Conservation (phyloP, 2,797 vertebrate genomes). For the Lutjanus argentimaculatus region DNA sequence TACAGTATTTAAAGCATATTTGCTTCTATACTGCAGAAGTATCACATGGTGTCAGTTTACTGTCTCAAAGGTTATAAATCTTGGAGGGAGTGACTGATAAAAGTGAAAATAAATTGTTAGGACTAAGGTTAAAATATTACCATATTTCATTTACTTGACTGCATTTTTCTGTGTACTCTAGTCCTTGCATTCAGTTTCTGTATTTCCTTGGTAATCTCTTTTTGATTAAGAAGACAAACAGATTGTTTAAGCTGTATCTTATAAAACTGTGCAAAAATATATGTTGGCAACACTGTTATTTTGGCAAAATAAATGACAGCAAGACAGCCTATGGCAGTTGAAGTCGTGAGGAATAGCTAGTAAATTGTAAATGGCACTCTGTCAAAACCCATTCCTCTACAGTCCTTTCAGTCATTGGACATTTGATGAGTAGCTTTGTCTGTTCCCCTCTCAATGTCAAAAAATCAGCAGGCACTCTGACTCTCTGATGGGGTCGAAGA, state of each 20-base stretch:
- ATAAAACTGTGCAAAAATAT: constrained; percentile 10
- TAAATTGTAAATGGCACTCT: constrained; percentile 77
- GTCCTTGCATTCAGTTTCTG: not conserved
- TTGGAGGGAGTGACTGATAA: not conserved
- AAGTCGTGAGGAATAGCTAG: constrained; percentile 44
- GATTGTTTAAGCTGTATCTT: constrained; percentile 11
- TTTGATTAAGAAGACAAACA: constrained; percentile 23
- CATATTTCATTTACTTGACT: constrained; percentile 4
- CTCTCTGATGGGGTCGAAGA: constrained; percentile 81
- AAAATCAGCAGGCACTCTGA: constrained; percentile 80
- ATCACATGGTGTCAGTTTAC: not conserved
- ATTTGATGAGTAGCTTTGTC: constrained; percentile 82
- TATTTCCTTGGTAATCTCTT: not conserved
- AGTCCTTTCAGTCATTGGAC: constrained; percentile 64
- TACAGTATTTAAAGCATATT: not conserved
- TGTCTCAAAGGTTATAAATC: not conserved
- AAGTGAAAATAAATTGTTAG: not conserved
- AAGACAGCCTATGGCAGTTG: constrained; percentile 48
- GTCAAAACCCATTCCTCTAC: constrained; percentile 71
- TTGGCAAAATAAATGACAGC: constrained; percentile 38
- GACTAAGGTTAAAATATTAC: not conserved
- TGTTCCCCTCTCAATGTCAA: constrained; percentile 80
- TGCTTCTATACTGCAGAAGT: not conserved
- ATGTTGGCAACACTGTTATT: constrained; percentile 30
- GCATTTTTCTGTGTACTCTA: not conserved